Evolutionary conservation across 2,797 vertebrate species (phyloP), one percentile per base, ranked within the genome.

Genomic region (Synaphobranchus kaupii): DNA sequence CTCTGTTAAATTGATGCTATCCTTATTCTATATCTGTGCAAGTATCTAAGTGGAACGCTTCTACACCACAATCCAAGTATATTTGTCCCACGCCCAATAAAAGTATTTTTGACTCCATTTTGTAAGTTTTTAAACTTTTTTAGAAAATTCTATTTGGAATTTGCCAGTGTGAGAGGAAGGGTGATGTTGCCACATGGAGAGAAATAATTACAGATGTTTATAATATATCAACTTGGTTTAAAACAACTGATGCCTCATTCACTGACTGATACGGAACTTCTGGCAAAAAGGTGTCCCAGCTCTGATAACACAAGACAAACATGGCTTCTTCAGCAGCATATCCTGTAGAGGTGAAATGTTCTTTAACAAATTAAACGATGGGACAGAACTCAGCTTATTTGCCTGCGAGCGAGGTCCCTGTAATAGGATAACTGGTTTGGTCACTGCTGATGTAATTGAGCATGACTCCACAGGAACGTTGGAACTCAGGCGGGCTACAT

Each of bases 371-470:
- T 15, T 34, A 20, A 44, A 44, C 9, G 15, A 73, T 5, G 34
- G 28, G 31, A 73, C 15, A 39, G 2, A 73, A 17, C 71, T 15
- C 13, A 73, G 31, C 25, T 28, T 31, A 31, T 71, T 71, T 28
- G 71, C 71, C 3, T 39, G 0, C 3, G 44, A 6, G 31, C 31
- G 22, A 78, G 73, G 15, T 22, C 15, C 73, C 3, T 39, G 73
- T 78, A 20, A 39, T 78, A 44, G 31, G 73, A 78, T 71, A 78
- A 78, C 34, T 78, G 73, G 73, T 78, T 78, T 15, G 12, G 73
- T 39, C 34, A 44, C 39, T 78, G 73, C 3, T 78, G 31, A 39
- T 15, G 73, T 39, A 22, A 39, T 44, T 4, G 17, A 78, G 73
- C 73, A 78, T 78, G 73, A 78, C 73, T 39, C 73, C 34, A 39